Evolutionary conservation across 30 jellyfish, hydroid and myxozoan genomes (phyloP), one percentile per base, ranked within the genome.

Genomic region (Phacellophora camtschatica): DNA sequence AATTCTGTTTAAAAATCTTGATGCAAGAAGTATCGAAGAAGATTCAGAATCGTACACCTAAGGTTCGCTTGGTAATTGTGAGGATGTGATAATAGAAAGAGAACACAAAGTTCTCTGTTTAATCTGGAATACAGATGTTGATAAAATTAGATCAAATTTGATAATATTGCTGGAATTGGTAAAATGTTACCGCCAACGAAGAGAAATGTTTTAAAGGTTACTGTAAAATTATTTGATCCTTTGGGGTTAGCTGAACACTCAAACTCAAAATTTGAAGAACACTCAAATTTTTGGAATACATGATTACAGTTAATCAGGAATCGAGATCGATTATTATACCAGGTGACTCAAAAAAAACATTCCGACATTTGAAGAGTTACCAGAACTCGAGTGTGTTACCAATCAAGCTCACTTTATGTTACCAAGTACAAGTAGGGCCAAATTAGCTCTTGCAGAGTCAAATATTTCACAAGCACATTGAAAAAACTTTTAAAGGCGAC

Each of bases 141-240:
- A 67, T 39, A 24, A 19, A 16, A 33, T 67, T 67, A 19, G 42
- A 67, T 33, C 9, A 67, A 67, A 16, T 67, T 67, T 36, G n/a
- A 19, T 36, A 28, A 66, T 30, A 46, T 36, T 10, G 82, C 70
- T 2, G 82, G 23, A 16, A n/a, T 67, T 28, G 82, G 69, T 35
- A 67, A 67, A 19, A 9, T 37, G 7, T 67, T 67, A 41, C 10
- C 7, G 46, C 42, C 43, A 6, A 70, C 84, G 13, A 70, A 70
- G 39, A 31, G 70, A 30, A 70, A 42, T 70, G 71, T 43, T 43
- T 31, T 70, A 70, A 70, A 43, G 54, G 71, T 43, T 41, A 70
- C 84, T 10, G 84, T 70, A 41, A 9, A 24, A 9, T 23, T 70
- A 43, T 70, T 39, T 43, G 84, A 70, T 43, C 71, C 84, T 1